Conservation (phyloP, 2,113 vertebrate species). For the Diglossa brunneiventris region DNA sequence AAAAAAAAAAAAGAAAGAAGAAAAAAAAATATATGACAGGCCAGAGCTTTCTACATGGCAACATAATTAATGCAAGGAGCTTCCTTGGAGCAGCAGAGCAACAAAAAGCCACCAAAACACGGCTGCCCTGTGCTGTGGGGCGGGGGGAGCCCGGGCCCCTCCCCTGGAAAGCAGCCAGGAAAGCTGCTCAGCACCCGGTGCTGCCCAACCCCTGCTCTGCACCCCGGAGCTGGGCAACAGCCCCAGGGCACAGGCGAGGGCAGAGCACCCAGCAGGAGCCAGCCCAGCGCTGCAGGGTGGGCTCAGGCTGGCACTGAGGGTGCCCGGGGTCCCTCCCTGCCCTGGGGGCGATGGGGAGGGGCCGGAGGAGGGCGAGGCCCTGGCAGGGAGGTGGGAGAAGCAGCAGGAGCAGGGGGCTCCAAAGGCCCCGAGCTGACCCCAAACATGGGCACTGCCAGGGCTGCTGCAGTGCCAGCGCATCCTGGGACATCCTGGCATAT, state of each 20-base stretch:
- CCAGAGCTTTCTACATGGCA: constrained; percentile 10
- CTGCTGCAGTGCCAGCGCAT: not conserved
- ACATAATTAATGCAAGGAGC: constrained; percentile 37
- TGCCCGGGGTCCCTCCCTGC: not conserved
- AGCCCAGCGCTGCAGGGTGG: fast-evolving
- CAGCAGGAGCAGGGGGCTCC: not conserved
- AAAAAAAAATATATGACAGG: not conserved
- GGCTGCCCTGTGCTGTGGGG: not conserved
- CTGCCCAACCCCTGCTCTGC: fast-evolving
- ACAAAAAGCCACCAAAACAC: not conserved
- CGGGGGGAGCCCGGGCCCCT: not conserved
- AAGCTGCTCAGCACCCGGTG: fast-evolving
- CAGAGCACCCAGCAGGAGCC: not conserved
- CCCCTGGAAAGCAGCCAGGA: not conserved
- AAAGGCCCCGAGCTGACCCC: fast-evolving
- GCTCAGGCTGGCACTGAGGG: fast-evolving
- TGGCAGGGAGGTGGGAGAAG: not conserved
- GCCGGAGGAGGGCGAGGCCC: not conserved
- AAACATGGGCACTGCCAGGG: fast-evolving
- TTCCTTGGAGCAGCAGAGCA: not conserved
- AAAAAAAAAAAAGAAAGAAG: not conserved
- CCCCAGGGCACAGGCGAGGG: not conserved
- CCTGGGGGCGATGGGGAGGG: not conserved
- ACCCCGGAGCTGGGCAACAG: fast-evolving
- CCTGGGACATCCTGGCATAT: not conserved